Base-by-base conservation (phyloP, 30 jellyfish, hydroid and myxozoan genomes). In the Turritopsis rubra region DNA sequence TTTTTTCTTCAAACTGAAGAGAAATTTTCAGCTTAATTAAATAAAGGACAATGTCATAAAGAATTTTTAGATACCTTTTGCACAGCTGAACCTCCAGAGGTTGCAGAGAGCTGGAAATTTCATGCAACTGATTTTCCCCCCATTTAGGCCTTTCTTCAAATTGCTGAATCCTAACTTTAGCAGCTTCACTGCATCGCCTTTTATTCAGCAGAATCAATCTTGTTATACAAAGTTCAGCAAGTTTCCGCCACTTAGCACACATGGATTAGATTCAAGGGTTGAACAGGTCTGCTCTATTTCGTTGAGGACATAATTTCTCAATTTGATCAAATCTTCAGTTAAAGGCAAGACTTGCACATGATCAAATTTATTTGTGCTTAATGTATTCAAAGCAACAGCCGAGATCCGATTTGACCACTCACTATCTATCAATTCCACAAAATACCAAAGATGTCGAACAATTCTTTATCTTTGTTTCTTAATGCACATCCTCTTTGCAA, bases 61-160 rank as follows among this genome's bases (percentile, higher is more conserved):
- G 71, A 22, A 27, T 54, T 25, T 52, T n/a, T 27, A 21, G 54
- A 65, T 83, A 71, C 89, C 89, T 83, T 83, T 70, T 73, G 73
- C 84, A 83, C 25, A 83, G 85, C 70, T 29, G 81, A 23, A 52
- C 41, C 81, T 84, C 86, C 85, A 84, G 71, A 19, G 91, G 91
- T 53, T 74, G 28, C 79, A 84, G 86, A 24, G 91, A 73, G 68
- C 25, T 31, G 72, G 65, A 52, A 27, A 75, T 31, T n/a, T 84
- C 91, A 28, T 84, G 80, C 53, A 84, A 65, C 26, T 54, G 21
- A 18, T 26, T 30, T 60, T 20, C 80, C 18, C 71, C 65, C 91
- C 86, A 75, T 19, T 75, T 52, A 4, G 85, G 86, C 26, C 85
- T 41, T 18, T 66, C 73, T 16, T 54, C 25, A 76, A 73, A 74